Conservation (phyloP, 2,797 vertebrate genomes). For the Acrossocheilus wenchowensis region DNA sequence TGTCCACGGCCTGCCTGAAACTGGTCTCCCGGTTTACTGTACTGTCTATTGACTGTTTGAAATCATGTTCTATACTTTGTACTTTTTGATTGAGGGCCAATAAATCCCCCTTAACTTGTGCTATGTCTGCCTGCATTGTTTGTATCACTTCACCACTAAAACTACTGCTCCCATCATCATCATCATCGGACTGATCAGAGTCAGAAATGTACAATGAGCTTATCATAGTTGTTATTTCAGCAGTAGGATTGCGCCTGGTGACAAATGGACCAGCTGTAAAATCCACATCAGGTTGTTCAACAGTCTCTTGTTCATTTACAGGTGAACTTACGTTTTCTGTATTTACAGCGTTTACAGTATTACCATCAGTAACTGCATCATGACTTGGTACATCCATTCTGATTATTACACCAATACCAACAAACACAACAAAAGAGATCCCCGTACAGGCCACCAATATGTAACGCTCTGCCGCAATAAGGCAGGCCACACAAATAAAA, state of each 20-base stretch:
- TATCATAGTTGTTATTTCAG: neutral
- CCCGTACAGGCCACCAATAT: too few species aligned
- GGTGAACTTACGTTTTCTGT: too few species aligned
- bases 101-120: neutral
- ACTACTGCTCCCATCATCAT: neutral
- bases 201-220: neutral
- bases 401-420: too few species aligned
- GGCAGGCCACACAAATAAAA: too few species aligned
- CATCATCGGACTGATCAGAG: neutral
- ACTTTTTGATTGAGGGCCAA: neutral
- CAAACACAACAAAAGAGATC: too few species aligned
- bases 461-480: too few species aligned
- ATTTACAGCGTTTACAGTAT: too few species aligned
- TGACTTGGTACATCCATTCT: too few species aligned
- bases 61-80: neutral
- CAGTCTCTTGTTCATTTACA: too few species aligned
- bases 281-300: neutral
- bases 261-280: neutral
- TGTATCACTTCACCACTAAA: neutral
- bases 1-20: too few species aligned
- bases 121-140: neutral
- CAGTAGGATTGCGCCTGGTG: neutral
- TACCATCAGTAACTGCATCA: too few species aligned
- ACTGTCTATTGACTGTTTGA: neutral
- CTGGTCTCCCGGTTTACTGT: too few species aligned